Base-by-base conservation (phyloP, 92 coral and sea anemone genomes). In the Epizoanthus ramosus region DNA sequence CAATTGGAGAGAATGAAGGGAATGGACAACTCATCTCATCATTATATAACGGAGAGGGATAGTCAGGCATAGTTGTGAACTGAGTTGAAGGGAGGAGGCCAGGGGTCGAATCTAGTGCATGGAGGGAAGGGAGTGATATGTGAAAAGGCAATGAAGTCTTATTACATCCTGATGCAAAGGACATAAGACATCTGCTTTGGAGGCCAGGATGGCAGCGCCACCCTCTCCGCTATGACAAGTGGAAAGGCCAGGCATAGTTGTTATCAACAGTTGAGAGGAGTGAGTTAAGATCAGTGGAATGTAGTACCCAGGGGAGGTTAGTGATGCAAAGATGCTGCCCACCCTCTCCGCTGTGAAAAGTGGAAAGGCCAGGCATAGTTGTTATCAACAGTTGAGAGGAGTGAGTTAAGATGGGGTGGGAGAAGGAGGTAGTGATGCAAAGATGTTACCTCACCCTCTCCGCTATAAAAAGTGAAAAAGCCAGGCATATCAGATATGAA, bases 381-480 rank as follows among this genome's bases (percentile, higher is more conserved):
- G 86, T 61, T 9, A 19, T 67, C 35, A 73, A 86, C 68, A 75
- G n/a, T 6, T 83, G 66, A 39, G 93, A 74, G 23, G 57, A 50
- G 28, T 68, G 59, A 15, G 87, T 43, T 28, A 85, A 71, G 57
- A 63, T 73, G 1, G 15, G 84, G 57, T 73, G 16, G 18, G 39
- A 69, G 54, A 73, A 33, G 88, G 28, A 17, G 85, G 87, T 66
- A 81, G 73, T 21, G 83, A 58, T 19, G 90, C 14, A 50, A 50
- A 50, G 14, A 50, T 5, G 16, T 3, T 9, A 0, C 10, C 50
- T 10, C 54, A 12, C 9, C 54, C 54, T 37, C 63, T 47, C 68
- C 65, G 9, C 18, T 63, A 63, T 21, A 59, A 74, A 71, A 80
- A 16, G 14, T 50, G 63, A 52, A 80, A 87, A 75, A 74, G 17